Base-by-base conservation (phyloP, 2,797 vertebrate species). In the Neosilurus hyrtlii region DNA sequence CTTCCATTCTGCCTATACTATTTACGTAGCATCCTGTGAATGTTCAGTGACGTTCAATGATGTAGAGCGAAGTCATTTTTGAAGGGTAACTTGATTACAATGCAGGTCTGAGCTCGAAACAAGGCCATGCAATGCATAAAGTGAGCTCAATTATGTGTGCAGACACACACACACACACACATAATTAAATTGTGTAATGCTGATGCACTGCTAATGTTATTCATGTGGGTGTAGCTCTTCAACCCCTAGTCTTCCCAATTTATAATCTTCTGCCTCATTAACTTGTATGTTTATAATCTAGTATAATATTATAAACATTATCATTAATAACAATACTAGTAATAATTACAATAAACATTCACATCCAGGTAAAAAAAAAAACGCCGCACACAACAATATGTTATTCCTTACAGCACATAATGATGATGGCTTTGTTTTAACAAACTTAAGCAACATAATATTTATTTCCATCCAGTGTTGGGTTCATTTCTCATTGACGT, bases 71-170 rank as follows among this genome's bases (percentile, higher is more conserved):
- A 43, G 66, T 35, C 30, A 70, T 79, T 76, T 61, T 61, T 83
- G 79, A 26, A 54, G 67, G 78, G 59, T 77, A 67, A 83, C 70
- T 43, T 75, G 52, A 80, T 86, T 80, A 84, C 65, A 65, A 83
- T 70, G 79, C 85, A 61, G 35, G 65, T 22, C 62, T 43, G 11
- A 70, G 68, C 65, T 74, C 26, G 3, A 65, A 82, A 73, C 81
- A 78, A 22, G 54, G 12, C 26, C 67, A 51, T 35, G 43, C 57
- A n/a, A 72, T 71, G 80, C 51, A 67, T 59, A 67, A 24, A 26
- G n/a, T 62, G 15, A 49, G 57, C 22, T 62, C 37, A 49, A 62
- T 49, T 24, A 62, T 16, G 37, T 49, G 35, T 62, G 59, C 57
- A 77, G 75, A 14, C 14, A 24, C 57, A 77, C 35, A 62, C 9